A percentile compares a stretch with the other conserved stretches of the same genome.
Conservation (phyloP, 2,113 vertebrate species). For the Oostethus manadensis region DNA sequence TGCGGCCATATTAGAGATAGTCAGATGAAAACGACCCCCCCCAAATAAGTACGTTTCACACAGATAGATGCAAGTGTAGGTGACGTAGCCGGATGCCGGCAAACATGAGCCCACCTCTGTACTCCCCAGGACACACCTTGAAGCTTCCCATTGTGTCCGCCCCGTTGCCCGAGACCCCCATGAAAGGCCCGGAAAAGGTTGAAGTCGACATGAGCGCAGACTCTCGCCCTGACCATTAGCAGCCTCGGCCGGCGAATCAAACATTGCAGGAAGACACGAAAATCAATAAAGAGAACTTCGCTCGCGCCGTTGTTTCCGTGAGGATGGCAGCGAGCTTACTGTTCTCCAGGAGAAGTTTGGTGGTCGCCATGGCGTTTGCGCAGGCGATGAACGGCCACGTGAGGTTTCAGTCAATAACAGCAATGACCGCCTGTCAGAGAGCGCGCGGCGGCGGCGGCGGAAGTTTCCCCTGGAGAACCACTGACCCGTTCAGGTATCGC, state of each 20-base stretch:
- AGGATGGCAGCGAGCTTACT: slow-evolving; percentile 40
- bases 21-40: no score
- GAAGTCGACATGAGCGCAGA: slow-evolving; percentile 56
- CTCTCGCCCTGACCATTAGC: slow-evolving; percentile 35
- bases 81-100: slow-evolving; percentile 27
- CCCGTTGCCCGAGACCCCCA: slow-evolving; percentile 51
- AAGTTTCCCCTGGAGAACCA: neutral
- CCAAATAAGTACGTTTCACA: no score
- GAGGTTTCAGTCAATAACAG: slow-evolving; percentile 34
- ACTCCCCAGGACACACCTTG: slow-evolving; percentile 60
- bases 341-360: slow-evolving; percentile 20
- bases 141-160: slow-evolving; percentile 57
- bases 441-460: slow-evolving; percentile 6
- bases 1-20: no score
- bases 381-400: slow-evolving; percentile 25
- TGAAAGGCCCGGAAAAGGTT: slow-evolving; percentile 66
- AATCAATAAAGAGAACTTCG: slow-evolving; percentile 34
- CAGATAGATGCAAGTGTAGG: neutral
- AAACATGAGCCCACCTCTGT: slow-evolving; percentile 67
- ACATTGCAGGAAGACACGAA: no score
- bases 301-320: slow-evolving; percentile 32
- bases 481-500: neutral
- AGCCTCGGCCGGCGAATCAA: slow-evolving; percentile 27
- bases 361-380: slow-evolving; percentile 34
- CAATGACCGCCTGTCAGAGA: slow-evolving; percentile 16